Evolutionary conservation across 1,140 invertebrate species (phyloP).

Genomic region (Drosophila tsacasi): DNA sequence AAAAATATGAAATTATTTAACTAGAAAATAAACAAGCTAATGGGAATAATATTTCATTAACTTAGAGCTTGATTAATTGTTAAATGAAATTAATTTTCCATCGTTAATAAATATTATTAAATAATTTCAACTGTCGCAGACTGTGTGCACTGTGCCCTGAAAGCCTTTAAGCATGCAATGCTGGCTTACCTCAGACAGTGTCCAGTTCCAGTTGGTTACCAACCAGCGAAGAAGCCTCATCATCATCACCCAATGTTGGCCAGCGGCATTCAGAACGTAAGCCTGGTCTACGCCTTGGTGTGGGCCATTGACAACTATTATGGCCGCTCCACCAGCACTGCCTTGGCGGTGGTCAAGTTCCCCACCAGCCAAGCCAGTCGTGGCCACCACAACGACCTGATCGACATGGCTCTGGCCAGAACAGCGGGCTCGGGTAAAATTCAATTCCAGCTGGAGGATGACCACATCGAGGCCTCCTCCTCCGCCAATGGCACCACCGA

Average conservation of each 20-base stretch:
- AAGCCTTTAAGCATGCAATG: neutral
- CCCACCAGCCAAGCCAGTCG: constrained; percentile 44
- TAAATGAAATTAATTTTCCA: rapidly evolving
- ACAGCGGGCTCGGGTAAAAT: constrained; percentile 24
- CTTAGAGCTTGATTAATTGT: neutral
- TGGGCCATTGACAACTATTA: constrained; percentile 74
- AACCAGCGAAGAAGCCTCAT: neutral
- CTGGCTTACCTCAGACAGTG: neutral
- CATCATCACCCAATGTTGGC: constrained; percentile 23
- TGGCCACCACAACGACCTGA: constrained; percentile 63
- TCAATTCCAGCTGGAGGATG: constrained; percentile 57
- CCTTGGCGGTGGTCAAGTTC: constrained; percentile 64
- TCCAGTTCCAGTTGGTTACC: constrained; percentile 15
- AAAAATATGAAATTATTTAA: no score
- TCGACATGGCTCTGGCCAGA: constrained; percentile 46
- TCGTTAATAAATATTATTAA: no score
- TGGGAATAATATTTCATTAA: no score
- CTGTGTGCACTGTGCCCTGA: neutral
- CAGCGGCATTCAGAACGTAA: constrained; percentile 45
- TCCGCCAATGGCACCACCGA: neutral
- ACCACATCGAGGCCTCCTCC: constrained; percentile 25
- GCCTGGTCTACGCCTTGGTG: constrained; percentile 69
- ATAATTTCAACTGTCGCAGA: neutral
- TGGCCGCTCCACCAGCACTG: constrained; percentile 37
- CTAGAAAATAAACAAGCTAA: no score